Evolutionary conservation across 2,797 vertebrate genomes (phyloP).

Genomic region (Podarcis lilfordi): DNA sequence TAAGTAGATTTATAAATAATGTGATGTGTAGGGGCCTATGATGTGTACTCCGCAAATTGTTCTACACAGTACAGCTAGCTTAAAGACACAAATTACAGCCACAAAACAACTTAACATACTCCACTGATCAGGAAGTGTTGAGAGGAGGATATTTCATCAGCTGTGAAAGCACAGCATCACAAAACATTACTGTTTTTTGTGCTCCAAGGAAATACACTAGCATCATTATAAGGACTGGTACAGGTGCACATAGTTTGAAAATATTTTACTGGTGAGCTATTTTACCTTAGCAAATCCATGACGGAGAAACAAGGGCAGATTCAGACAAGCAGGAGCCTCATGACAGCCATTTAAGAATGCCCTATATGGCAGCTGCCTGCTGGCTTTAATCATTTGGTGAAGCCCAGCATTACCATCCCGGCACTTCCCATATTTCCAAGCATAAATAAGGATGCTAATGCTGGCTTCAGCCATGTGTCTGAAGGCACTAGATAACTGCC

Average conservation of each 20-base stretch:
- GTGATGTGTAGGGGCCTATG: background rate
- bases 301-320: background rate
- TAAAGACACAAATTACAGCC: background rate
- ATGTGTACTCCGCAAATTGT: background rate
- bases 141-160: background rate
- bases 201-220: background rate
- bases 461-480: background rate
- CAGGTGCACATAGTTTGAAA: background rate
- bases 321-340: background rate
- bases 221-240: background rate
- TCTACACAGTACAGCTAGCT: background rate
- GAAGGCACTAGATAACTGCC: background rate
- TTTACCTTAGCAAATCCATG: background rate
- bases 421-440: background rate
- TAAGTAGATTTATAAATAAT: background rate
- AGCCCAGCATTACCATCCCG: no score
- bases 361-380: background rate
- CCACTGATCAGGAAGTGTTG: background rate
- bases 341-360: background rate
- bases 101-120: background rate
- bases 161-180: background rate
- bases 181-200: background rate
- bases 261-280: background rate
- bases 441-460: background rate
- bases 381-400: background rate